Evolutionary conservation across 2,113 vertebrate species (phyloP).

Genomic region (Uria lomvia): DNA sequence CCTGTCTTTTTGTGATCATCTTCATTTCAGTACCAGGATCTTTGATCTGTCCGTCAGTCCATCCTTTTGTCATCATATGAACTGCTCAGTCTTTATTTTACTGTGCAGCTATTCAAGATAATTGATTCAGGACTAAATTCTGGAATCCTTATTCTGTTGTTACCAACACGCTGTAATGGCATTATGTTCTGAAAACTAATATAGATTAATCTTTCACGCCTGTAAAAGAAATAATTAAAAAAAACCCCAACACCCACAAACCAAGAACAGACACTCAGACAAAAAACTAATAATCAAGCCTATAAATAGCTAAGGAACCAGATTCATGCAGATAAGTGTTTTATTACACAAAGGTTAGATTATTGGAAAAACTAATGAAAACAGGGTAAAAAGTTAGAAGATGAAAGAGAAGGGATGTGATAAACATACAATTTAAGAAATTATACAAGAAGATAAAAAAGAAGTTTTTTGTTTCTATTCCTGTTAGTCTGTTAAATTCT

Average conservation of each 20-base stretch:
- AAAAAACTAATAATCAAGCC: neutral
- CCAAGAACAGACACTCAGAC: neutral
- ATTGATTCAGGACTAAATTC: neutral
- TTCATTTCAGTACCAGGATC: neutral
- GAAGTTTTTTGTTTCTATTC: neutral
- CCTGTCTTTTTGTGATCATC: neutral
- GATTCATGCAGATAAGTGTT: neutral
- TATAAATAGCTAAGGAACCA: neutral
- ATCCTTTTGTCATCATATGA: neutral
- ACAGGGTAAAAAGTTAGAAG: neutral
- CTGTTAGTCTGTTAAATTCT: neutral
- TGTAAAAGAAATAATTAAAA: neutral
- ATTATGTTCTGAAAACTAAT: neutral
- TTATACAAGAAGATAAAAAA: neutral
- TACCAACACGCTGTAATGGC: neutral
- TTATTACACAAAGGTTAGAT: neutral
- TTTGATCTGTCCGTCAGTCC: neutral
- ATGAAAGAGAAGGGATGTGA: neutral
- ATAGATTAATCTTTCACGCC: neutral
- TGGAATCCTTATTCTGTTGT: neutral
- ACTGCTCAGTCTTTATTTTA: neutral
- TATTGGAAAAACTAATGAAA: neutral
- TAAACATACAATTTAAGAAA: neutral
- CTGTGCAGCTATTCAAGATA: neutral
- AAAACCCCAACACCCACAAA: neutral